Evolutionary conservation across 1,140 invertebrate genomes (phyloP), one percentile per base, ranked within the genome.

Genomic region (Heliothis virescens): DNA sequence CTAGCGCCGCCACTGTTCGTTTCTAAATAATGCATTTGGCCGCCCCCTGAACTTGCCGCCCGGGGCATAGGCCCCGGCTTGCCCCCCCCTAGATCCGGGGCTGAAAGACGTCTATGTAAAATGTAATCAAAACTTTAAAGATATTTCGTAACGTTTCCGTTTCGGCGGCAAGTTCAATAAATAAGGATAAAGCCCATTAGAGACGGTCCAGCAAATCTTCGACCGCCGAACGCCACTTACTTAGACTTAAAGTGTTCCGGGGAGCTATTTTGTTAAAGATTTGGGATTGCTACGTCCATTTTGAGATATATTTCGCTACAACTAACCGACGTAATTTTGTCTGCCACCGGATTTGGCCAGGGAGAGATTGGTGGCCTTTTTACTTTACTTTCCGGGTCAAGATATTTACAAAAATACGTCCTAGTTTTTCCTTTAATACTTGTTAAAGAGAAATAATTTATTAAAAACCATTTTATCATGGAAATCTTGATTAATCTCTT

Each of bases 131-230:
- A 76, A 76, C 74, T 76, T 76, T 76, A 76, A 74, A 76, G 74
- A 88, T 89, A 84, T 84, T 85, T 86, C 69, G 82, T 67, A 76
- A 72, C 83, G 75, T 85, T 89, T 88, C 87, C 85, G 85, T 82
- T 84, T 75, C 75, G 83, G 86, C 86, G 79, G 80, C 79, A 83
- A 87, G 86, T 86, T 91, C 93, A 90, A 94, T 94, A 94, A 94
- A 94, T 94, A 94, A 94, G 92, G 93, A 93, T 94, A 89, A 88
- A 86, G 87, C 89, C 93, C 93, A 94, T 94, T 93, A 94, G 86
- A 91, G 92, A 85, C 93, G 91, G 91, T 91, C 90, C 92, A 92
- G 90, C 93, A 94, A 94, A 94, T 94, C 93, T 93, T 90, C 86
- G 86, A 86, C 83, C 90, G 85, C 93, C 93, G 91, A 93, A 93